Base-by-base conservation (phyloP, 2,797 vertebrate species). In the Sebastes cheni region DNA sequence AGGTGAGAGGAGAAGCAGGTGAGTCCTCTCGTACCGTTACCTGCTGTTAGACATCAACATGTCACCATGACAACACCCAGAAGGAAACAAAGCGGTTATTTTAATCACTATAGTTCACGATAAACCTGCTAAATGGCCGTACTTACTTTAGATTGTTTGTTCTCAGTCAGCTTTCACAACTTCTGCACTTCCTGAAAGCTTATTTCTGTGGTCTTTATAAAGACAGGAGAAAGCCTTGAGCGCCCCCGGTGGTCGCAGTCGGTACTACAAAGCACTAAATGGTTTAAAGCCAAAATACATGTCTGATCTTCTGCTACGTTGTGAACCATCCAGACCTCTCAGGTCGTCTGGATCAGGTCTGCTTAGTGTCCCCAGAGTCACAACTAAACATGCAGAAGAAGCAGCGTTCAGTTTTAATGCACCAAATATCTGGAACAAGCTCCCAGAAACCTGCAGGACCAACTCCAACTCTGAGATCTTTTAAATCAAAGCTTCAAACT, bases 101-200 rank as follows among this genome's bases (percentile, higher is more conserved):
- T 20, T 42, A 50, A 25, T 18, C n/a, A 10, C 1, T 6, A 9
- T 4, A 59, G 18, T 55, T 11, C 12, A 32, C 20, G 20, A 62
- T 18, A 62, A 68, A 74, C 6, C 16, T 20, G 32, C 4, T 4
- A 25, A 68, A 39, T 9, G 27, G 1, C 60, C 16, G 42, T 46
- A 46, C 42, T 46, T 66, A 67, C 82, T 73, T 73, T 36, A 3
- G 11, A 60, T 13, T 55, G 29, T 12, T 52, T 20, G 50, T 36
- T 29, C 9, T 74, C 78, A 20, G 36, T 8, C 27, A 6, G 59
- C 39, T 75, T 75, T 46, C 42, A 5, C 36, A 36, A 85, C 79
- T 86, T 77, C 62, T 77, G 13, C 75, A 84, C 90, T 93, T 94
- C 92, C 93, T 90, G 89, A 39, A 86, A 27, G 23, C 22, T 10